Conservation (phyloP, 2,888 invertebrate species). For the Chromoteleia sp. region DNA sequence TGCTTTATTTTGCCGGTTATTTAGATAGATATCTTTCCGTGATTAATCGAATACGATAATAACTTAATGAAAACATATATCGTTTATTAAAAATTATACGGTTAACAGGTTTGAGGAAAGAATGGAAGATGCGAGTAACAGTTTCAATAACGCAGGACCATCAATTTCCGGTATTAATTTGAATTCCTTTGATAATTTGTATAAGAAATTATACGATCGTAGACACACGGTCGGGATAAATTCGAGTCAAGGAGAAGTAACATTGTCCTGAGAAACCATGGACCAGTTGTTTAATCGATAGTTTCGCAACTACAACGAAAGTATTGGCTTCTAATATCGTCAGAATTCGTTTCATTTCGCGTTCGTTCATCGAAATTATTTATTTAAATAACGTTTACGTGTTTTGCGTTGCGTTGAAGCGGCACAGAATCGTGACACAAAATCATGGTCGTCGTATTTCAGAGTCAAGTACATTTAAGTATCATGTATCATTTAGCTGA, state of each 20-base stretch:
- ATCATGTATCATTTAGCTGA: conserved; percentile 35
- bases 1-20: conserved; percentile 11
- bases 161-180: conserved; percentile 20
- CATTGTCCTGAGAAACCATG: conserved; percentile 15
- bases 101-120: background rate
- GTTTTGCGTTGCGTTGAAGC: background rate
- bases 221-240: conserved; percentile 36
- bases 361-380: too few species aligned
- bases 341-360: too few species aligned
- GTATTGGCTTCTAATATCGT: background rate
- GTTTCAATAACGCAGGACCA: conserved; percentile 18
- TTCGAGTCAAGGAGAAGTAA: conserved; percentile 38
- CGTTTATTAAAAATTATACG: conserved; percentile 7
- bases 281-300: conserved; percentile 31
- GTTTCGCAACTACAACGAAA: conserved; percentile 34
- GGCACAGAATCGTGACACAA: background rate
- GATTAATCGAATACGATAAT: background rate
- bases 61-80: background rate
- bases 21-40: conserved; percentile 11
- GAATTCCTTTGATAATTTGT: conserved; percentile 46
- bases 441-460: conserved; percentile 10
- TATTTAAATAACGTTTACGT: conserved; percentile 3
- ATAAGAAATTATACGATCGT: conserved; percentile 52
- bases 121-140: background rate
- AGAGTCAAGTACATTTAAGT: conserved; percentile 37